Evolutionary conservation across 2,113 vertebrate genomes (phyloP).

Genomic region (Lipophrys pholis): DNA sequence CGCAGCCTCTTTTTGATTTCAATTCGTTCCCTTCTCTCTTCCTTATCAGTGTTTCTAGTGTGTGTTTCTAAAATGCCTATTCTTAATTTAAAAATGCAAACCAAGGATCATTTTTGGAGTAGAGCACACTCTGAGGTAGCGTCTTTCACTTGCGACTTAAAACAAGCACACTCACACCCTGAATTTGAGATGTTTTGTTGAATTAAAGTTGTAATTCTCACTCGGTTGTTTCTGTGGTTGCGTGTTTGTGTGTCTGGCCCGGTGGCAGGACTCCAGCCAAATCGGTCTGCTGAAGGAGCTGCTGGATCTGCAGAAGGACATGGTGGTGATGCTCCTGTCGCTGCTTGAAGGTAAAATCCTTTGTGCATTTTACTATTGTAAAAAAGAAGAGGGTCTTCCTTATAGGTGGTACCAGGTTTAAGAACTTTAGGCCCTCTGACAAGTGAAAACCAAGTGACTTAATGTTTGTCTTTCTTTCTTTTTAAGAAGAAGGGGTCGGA

Average conservation of each 20-base stretch:
- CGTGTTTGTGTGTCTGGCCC: constrained; percentile 17
- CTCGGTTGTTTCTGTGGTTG: constrained; percentile 14
- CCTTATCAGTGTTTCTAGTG: constrained; percentile 21
- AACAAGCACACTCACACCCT: constrained; percentile 20
- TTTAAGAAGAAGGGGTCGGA: no score
- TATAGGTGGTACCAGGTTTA: no score
- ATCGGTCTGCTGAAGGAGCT: constrained; percentile 95
- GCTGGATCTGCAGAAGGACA: constrained; percentile 96
- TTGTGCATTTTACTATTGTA: no score
- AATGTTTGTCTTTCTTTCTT: no score
- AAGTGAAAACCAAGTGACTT: no score
- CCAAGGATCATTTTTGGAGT: constrained; percentile 89
- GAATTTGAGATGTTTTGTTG: neutral
- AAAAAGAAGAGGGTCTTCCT: no score
- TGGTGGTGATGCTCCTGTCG: constrained; percentile 97
- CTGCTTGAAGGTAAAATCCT: constrained; percentile 87
- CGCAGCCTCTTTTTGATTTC: constrained; percentile 23
- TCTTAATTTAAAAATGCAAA: constrained; percentile 81
- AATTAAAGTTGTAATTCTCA: neutral
- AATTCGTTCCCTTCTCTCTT: constrained; percentile 9
- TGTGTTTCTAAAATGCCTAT: constrained; percentile 67
- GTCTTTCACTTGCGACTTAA: constrained; percentile 33
- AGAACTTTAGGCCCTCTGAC: no score
- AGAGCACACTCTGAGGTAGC: constrained; percentile 88
- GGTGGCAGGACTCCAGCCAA: constrained; percentile 92